phyloP scores from a whole-genome alignment of 1,140 invertebrate genomes.

The Lordiphosa stackelbergi region DNA sequence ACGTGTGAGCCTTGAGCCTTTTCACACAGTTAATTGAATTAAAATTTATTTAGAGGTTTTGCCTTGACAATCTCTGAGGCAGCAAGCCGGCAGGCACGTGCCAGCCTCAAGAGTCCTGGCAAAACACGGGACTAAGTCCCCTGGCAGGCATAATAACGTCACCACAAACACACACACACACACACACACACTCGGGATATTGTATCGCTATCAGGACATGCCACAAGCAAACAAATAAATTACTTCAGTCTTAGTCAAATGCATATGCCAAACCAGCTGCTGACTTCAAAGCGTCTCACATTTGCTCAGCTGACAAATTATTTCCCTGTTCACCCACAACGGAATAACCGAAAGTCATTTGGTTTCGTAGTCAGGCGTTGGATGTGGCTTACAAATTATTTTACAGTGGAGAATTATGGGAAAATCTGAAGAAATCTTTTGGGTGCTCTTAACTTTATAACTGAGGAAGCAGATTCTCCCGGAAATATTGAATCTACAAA shows the following conservation, averaged over 20 bases:
- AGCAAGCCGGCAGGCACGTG: constrained; percentile 1
- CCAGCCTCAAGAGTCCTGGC: constrained; percentile 32
- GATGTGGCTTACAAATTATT: constrained; percentile 3
- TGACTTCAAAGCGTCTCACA: constrained; percentile 28
- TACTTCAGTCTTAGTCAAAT: constrained; percentile 15
- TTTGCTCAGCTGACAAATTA: constrained; percentile 38
- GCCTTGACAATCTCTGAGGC: neutral
- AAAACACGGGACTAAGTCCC: constrained; percentile 4
- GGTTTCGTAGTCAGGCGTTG: constrained; percentile 3
- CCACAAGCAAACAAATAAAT: constrained; percentile 36
- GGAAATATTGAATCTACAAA: too few relatives aligned
- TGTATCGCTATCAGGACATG: constrained; percentile 19
- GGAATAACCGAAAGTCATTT: constrained; percentile 30
- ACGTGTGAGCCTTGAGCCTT: constrained; percentile 44
- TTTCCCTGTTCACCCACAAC: constrained; percentile 9
- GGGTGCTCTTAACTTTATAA: too few relatives aligned
- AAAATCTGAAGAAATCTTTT: too few relatives aligned
- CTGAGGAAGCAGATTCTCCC: too few relatives aligned
- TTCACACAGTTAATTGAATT: constrained; percentile 62
- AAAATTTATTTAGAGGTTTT: constrained; percentile 22
- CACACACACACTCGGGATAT: constrained; percentile 1
- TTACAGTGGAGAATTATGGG: neutral
- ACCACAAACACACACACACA: neutral
- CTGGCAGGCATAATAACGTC: neutral
- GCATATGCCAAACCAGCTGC: neutral